phyloP scores from a whole-genome alignment of 2,888 invertebrate species.

The Nemoura dubitans region DNA sequence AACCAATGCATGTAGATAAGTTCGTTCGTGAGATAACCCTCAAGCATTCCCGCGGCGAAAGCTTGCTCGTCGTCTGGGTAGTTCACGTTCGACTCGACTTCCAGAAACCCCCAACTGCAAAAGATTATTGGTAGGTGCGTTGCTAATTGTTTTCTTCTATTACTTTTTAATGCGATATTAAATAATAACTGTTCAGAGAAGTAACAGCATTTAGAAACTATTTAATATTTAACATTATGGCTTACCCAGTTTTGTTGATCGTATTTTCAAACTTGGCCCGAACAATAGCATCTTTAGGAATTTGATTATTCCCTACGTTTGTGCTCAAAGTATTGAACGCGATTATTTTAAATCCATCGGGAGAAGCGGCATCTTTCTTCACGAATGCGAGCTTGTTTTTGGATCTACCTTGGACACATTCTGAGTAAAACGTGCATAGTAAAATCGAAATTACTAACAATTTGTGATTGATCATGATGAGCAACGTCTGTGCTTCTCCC shows the following conservation, averaged over 20 bases:
- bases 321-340: not conserved
- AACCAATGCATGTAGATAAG: slow-evolving; percentile 71
- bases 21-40: slow-evolving; percentile 68
- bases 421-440: not conserved
- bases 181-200: too few species aligned
- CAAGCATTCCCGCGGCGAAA: slow-evolving; percentile 71
- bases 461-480: not conserved
- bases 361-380: not conserved
- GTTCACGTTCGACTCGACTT: slow-evolving; percentile 64
- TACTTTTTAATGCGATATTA: too few species aligned
- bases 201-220: too few species aligned
- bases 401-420: not conserved
- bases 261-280: slow-evolving; percentile 64
- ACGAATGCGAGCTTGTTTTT: not conserved
- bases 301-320: slow-evolving; percentile 46
- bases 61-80: slow-evolving; percentile 68
- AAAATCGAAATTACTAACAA: not conserved
- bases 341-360: not conserved
- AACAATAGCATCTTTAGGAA: slow-evolving; percentile 61
- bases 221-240: too few species aligned
- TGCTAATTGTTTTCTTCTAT: too few species aligned
- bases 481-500: not conserved
- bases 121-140: not conserved
- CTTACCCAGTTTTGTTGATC: slow-evolving; percentile 67
- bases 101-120: slow-evolving; percentile 69